phyloP scores from a whole-genome alignment of 2,113 vertebrate species.

The Odontesthes bonariensis region DNA sequence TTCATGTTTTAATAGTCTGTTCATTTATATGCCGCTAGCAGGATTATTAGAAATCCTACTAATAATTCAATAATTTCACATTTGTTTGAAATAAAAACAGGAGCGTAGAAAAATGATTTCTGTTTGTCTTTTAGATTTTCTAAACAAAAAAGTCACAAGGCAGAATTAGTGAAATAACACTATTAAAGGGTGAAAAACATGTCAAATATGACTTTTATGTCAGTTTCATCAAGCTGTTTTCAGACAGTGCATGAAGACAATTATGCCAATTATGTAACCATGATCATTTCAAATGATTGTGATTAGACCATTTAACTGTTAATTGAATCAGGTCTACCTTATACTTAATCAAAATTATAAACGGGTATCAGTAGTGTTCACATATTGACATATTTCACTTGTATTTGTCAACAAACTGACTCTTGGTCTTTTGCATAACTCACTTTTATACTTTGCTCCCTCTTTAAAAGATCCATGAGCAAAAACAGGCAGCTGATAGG shows the following conservation, averaged over 20 bases:
- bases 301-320: not conserved
- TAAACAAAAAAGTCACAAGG: not conserved
- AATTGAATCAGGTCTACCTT: not conserved
- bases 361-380: too few species aligned
- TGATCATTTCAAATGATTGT: not conserved
- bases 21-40: too few species aligned
- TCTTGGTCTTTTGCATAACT: too few species aligned
- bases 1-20: too few species aligned
- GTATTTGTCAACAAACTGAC: too few species aligned
- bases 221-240: not conserved
- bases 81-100: not conserved
- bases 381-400: too few species aligned
- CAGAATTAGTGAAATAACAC: not conserved
- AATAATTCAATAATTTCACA: too few species aligned
- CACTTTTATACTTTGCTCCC: too few species aligned
- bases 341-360: too few species aligned
- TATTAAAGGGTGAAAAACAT: not conserved
- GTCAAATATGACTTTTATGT: not conserved
- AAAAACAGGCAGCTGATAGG: too few species aligned
- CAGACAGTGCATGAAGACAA: not conserved
- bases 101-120: not conserved
- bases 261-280: not conserved
- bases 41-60: too few species aligned
- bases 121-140: not conserved
- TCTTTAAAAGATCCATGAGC: too few species aligned